Percentiles rank a stretch among this genome's conserved stretches.
These are phyloP conservation scores for Theocolax elegans DNA, from an alignment of 1,140 invertebrate genomes.

Conservation along the genomic window DNA sequence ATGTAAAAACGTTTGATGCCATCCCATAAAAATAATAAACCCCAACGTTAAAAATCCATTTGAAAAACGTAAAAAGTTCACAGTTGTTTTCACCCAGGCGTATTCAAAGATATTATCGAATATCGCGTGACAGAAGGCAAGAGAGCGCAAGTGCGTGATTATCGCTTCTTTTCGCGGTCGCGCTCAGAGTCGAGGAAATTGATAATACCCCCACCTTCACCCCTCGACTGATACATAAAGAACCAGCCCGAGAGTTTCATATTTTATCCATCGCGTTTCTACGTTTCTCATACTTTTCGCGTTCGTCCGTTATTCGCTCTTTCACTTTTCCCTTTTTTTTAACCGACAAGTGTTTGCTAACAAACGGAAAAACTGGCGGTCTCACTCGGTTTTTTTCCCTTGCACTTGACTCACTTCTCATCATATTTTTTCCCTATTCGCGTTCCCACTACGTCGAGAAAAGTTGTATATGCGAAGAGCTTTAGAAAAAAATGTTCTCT, in stretches of 20 bases:
- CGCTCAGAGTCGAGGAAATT: constrained; percentile 13
- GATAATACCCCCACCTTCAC: constrained; percentile 10
- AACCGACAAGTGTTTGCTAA: constrained; percentile 1
- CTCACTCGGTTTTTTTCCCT: background rate
- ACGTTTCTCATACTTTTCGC: constrained; percentile 10
- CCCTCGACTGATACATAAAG: background rate
- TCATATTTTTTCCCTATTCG: background rate
- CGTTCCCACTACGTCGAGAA: background rate
- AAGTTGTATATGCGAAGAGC: too few relatives aligned
- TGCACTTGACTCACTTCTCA: background rate
- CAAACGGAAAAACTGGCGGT: background rate
- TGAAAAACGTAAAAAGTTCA: too few relatives aligned
- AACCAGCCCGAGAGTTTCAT: constrained; percentile 1
- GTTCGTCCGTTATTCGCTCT: background rate
- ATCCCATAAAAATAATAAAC: too few relatives aligned
- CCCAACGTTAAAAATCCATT: too few relatives aligned
- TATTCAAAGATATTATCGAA: too few relatives aligned
- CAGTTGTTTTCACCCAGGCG: too few relatives aligned
- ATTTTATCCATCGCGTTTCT: constrained; percentile 12
- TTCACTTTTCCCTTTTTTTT: background rate
- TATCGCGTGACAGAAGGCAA: constrained; percentile 4
- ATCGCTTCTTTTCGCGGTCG: constrained; percentile 4
- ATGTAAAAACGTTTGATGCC: too few relatives aligned
- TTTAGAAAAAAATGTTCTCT: too few relatives aligned
- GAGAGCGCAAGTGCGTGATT: constrained; percentile 8